Percentiles rank a stretch among this genome's conserved stretches.
phyloP scores from a whole-genome alignment of 2,888 invertebrate genomes.

The Arrhopalites spinosus region DNA sequence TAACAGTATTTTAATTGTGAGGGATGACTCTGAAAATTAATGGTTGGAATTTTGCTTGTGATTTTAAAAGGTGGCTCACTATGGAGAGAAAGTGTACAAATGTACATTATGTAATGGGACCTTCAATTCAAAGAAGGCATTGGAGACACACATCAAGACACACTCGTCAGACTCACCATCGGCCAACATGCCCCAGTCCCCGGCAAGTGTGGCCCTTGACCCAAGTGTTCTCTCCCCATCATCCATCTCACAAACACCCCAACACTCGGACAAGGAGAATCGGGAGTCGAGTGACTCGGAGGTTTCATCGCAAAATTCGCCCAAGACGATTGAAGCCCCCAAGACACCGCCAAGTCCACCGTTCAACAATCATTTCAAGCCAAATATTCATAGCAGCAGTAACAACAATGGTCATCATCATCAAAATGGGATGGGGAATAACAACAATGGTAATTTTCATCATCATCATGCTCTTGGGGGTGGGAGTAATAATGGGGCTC shows the following conservation, averaged over 20 bases:
- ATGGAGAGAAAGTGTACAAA: constrained; percentile 89
- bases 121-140: constrained; percentile 86
- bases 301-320: constrained; percentile 58
- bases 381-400: constrained; percentile 38
- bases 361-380: constrained; percentile 40
- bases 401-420: constrained; percentile 23
- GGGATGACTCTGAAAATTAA: neutral
- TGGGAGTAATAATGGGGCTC: neutral
- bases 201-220: constrained; percentile 56
- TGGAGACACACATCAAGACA: constrained; percentile 85
- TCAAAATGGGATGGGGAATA: constrained; percentile 17
- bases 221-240: constrained; percentile 48
- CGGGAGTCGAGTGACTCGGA: constrained; percentile 59
- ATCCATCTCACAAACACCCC: constrained; percentile 48
- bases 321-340: constrained; percentile 55
- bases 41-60: neutral
- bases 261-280: constrained; percentile 61
- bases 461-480: neutral
- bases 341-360: constrained; percentile 49
- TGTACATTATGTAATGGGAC: constrained; percentile 90
- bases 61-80: constrained; percentile 75
- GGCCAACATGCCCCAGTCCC: constrained; percentile 59
- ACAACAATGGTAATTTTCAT: constrained; percentile 8
- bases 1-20: too few species aligned
- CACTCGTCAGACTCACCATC: constrained; percentile 72